A percentile compares a stretch with the other conserved stretches of the same genome.
Conservation (phyloP, 2,797 vertebrate species). For the Peromyscus eremicus region DNA sequence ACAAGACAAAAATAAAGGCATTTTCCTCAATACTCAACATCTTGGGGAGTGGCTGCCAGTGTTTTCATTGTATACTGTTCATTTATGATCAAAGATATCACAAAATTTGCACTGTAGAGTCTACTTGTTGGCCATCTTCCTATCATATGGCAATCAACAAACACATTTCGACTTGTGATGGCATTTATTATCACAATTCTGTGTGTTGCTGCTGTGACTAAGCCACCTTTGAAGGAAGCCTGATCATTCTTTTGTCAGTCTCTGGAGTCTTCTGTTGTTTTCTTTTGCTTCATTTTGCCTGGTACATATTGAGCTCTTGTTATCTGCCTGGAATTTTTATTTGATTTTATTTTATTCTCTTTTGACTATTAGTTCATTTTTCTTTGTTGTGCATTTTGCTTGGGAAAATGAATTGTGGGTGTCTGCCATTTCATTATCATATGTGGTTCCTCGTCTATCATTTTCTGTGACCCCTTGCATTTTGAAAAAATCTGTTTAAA, state of each 20-base stretch:
- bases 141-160: background rate
- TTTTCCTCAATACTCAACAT: background rate
- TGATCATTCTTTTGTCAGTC: background rate
- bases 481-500: background rate
- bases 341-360: background rate
- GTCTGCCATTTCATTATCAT: background rate
- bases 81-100: background rate
- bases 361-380: conserved; percentile 11
- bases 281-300: background rate
- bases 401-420: background rate
- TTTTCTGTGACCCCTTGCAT: background rate
- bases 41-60: background rate
- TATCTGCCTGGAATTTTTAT: background rate
- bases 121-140: background rate
- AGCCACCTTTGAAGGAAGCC: background rate
- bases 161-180: background rate
- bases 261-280: background rate
- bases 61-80: background rate
- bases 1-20: conserved; percentile 43
- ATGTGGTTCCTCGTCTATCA: background rate
- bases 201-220: background rate
- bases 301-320: background rate
- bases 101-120: background rate
- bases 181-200: background rate
- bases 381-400: conserved; percentile 1